These are phyloP conservation scores for Alosa sapidissima DNA, from an alignment of 2,797 vertebrate genomes.

Conservation along the genomic window DNA sequence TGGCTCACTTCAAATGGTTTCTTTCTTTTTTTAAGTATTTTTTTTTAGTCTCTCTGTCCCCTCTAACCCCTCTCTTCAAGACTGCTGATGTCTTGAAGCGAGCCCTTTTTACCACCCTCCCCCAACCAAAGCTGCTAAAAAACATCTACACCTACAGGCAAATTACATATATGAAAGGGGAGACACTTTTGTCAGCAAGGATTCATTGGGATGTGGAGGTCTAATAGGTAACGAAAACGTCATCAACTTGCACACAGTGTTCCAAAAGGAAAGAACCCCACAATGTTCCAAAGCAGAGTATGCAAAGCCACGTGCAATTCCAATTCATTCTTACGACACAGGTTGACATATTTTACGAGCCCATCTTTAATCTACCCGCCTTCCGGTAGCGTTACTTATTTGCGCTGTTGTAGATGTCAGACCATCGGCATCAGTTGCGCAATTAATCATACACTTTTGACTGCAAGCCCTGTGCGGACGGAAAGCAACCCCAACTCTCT, in stretches of 20 bases:
- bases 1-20: conserved; percentile 32
- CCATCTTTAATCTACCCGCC: neutral
- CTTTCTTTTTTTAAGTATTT: neutral
- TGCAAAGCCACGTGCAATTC: neutral
- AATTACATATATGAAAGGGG: neutral
- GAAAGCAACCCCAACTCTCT: neutral
- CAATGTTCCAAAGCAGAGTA: neutral
- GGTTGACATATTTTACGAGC: neutral
- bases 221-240: neutral
- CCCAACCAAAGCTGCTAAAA: neutral
- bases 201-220: no score
- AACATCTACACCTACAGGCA: neutral
- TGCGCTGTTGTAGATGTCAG: neutral
- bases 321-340: neutral
- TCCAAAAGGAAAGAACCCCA: no score
- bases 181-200: neutral
- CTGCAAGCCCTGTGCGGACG: neutral
- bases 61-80: neutral
- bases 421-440: neutral
- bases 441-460: neutral
- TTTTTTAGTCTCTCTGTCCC: neutral
- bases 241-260: no score
- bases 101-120: neutral
- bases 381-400: neutral
- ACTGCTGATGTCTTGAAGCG: neutral